Conservation (phyloP, 1,140 invertebrate species). For the Euwallacea similis region DNA sequence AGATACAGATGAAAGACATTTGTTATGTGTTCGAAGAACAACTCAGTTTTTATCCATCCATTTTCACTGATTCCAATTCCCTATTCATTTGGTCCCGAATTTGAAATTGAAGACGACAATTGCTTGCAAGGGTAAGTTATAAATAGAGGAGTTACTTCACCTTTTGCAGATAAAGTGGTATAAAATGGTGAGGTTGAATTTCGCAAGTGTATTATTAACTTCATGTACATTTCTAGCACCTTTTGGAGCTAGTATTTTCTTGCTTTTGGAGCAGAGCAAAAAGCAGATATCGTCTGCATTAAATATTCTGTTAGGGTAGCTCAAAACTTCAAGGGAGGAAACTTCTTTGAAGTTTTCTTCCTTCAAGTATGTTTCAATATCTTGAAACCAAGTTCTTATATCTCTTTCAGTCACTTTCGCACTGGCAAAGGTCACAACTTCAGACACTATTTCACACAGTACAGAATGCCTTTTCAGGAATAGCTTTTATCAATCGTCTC, state of each 20-base stretch:
- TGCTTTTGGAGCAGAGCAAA: constrained; percentile 48
- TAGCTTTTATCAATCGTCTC: constrained; percentile 47
- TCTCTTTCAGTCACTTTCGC: constrained; percentile 42
- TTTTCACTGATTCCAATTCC: constrained; percentile 47
- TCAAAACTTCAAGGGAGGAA: constrained; percentile 43
- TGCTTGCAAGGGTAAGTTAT: constrained; percentile 41
- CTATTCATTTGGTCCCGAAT: constrained; percentile 47
- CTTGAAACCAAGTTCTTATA: constrained; percentile 47
- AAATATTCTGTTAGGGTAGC: constrained; percentile 45
- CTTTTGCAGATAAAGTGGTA: constrained; percentile 39
- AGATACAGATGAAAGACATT: constrained; percentile 48
- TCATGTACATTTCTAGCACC: constrained; percentile 47
- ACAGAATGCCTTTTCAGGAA: constrained; percentile 48
- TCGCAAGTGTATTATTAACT: constrained; percentile 41
- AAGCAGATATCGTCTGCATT: constrained; percentile 53
- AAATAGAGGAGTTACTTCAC: constrained; percentile 40
- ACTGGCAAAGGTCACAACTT: constrained; percentile 44
- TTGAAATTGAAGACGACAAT: constrained; percentile 41
- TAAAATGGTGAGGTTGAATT: constrained; percentile 38
- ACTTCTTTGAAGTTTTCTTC: constrained; percentile 29
- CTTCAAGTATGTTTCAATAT: constrained; percentile 45
- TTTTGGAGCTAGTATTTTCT: too few species aligned
- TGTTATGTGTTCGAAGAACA: constrained; percentile 51
- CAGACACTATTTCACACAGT: constrained; percentile 39
- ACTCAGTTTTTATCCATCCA: constrained; percentile 51